Evolutionary conservation across 2,888 invertebrate genomes (phyloP).

Genomic region (Pollenia griseotomentosa): DNA sequence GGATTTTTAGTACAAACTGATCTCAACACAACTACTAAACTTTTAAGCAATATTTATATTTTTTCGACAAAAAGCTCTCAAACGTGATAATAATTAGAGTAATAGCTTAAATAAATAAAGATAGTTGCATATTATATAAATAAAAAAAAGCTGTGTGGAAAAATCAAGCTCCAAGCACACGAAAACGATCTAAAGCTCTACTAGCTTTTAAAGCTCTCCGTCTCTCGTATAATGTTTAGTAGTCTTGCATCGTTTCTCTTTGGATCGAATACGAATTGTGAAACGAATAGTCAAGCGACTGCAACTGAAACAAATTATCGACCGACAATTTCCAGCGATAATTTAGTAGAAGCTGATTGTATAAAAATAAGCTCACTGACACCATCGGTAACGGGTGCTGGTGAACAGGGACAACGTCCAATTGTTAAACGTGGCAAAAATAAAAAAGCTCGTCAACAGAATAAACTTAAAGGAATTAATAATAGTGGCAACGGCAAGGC

Average conservation of each 20-base stretch:
- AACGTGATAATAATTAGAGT: constrained; percentile 67
- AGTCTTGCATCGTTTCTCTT: constrained; percentile 86
- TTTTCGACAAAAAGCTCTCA: constrained; percentile 45
- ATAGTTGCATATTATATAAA: background rate
- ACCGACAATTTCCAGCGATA: constrained; percentile 59
- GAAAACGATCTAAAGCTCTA: constrained; percentile 52
- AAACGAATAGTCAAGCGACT: constrained; percentile 75
- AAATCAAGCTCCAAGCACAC: constrained; percentile 22
- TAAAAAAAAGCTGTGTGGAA: constrained; percentile 12
- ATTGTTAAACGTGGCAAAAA: constrained; percentile 73
- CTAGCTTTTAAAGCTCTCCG: constrained; percentile 47
- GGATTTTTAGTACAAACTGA: constrained; percentile 62
- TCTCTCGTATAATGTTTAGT: constrained; percentile 86
- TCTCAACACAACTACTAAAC: constrained; percentile 60
- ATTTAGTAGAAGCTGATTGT: constrained; percentile 75
- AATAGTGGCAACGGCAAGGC: constrained; percentile 39
- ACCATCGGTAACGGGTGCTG: constrained; percentile 80
- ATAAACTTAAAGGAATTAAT: constrained; percentile 60
- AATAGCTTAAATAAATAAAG: constrained; percentile 18
- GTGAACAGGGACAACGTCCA: constrained; percentile 56
- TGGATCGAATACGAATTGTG: constrained; percentile 82
- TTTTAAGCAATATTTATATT: constrained; percentile 63
- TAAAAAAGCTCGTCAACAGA: constrained; percentile 70
- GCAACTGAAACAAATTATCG: constrained; percentile 44
- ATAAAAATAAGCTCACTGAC: constrained; percentile 81